Evolutionary conservation across 2,888 invertebrate genomes (phyloP), one percentile per base, ranked within the genome.

Genomic region (Eilema griseolum): DNA sequence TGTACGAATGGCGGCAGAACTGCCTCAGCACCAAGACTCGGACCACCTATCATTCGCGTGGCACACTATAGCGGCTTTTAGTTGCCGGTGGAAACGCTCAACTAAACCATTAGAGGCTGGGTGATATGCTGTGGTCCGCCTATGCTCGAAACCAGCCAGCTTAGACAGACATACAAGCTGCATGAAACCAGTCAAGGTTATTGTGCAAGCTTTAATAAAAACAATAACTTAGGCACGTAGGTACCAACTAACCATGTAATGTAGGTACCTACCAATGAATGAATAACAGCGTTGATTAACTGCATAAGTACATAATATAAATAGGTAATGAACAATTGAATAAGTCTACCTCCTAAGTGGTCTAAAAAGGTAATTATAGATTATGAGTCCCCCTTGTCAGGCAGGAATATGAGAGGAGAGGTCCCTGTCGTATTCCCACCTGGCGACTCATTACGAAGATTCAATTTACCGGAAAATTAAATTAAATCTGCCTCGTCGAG

Each of bases 1-100:
- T 97, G 78, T 97, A 96, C 90, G 97, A 97, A 85, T 97, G 97
- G 96, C 95, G 97, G 33, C 96, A 96, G 83, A 96, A 95, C 87
- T 96, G 96, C 83, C 94, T 97, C 85, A 96, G 96, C 82, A 97
- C 96, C 11, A n/a, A n/a, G 97, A 97, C 89, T 96, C 96, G n/a
- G n/a, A n/a, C n/a, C n/a, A n/a, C n/a, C n/a, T n/a, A n/a, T n/a
- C n/a, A n/a, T n/a, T n/a, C n/a, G n/a, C n/a, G n/a, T n/a, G n/a
- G n/a, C n/a, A n/a, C n/a, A n/a, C n/a, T n/a, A n/a, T n/a, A n/a
- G n/a, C n/a, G n/a, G n/a, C n/a, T n/a, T n/a, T n/a, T n/a, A n/a
- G n/a, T n/a, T n/a, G n/a, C n/a, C n/a, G n/a, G n/a, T n/a, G n/a
- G n/a, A n/a, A n/a, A n/a, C n/a, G n/a, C n/a, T n/a, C n/a, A n/a